A percentile compares a stretch with the other conserved stretches of the same genome.
Evolutionary conservation across 2,113 vertebrate species (phyloP).

Genomic region (Bettongia penicillata): DNA sequence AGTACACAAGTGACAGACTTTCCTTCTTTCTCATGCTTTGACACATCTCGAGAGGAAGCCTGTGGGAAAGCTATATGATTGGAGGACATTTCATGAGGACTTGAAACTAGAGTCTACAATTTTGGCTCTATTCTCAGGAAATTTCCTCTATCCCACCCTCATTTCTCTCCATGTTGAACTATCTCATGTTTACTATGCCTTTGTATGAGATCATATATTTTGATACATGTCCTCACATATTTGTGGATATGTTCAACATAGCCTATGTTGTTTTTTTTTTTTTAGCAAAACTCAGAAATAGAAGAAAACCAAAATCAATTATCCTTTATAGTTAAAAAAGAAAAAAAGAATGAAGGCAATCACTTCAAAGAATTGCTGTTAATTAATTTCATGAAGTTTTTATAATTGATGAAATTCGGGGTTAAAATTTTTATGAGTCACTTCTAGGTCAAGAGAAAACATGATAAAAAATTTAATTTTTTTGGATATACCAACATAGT

Average conservation of each 20-base stretch:
- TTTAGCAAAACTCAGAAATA: background rate
- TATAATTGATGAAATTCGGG: background rate
- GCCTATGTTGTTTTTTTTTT: background rate
- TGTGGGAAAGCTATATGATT: constrained; percentile 72
- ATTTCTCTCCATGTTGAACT: background rate
- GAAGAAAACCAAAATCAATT: constrained; percentile 17
- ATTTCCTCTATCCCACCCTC: background rate
- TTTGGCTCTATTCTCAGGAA: constrained; percentile 34
- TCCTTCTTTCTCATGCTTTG: constrained; percentile 81
- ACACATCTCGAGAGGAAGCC: constrained; percentile 69
- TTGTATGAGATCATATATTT: background rate
- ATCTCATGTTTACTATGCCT: constrained; percentile 15
- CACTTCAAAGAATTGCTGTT: background rate
- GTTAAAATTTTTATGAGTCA: constrained; percentile 15
- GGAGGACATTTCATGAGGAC: constrained; percentile 63
- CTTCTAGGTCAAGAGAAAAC: background rate
- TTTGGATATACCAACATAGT: background rate
- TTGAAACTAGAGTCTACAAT: background rate
- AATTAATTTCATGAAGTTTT: background rate
- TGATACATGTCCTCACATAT: background rate
- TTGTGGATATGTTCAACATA: constrained; percentile 3
- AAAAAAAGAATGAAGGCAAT: background rate
- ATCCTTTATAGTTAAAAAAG: background rate
- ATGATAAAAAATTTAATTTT: background rate
- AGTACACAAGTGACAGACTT: constrained; percentile 77